Evolutionary conservation across 2,888 invertebrate species (phyloP), one percentile per base, ranked within the genome.

Genomic region (Hirtodrosophila confusa): DNA sequence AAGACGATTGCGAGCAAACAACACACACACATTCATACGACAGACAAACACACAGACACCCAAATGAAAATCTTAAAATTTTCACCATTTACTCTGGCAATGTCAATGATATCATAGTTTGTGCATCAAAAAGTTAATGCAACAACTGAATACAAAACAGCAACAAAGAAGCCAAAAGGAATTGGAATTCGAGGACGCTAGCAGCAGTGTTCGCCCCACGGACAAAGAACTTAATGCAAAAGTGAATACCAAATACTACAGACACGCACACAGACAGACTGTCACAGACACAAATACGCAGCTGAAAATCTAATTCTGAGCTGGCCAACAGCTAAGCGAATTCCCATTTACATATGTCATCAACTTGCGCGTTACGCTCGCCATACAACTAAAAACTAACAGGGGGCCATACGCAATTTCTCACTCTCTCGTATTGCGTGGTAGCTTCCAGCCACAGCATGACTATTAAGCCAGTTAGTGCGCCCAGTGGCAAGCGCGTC

Each of bases 381-480:
- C 9, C 31, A 12, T 27, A 36, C 10, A 11, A 27, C 31, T n/a
- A 3, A 17, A 17, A 17, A 24, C 17, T 17, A 29, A 5, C 6
- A 51, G 41, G 31, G 55, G 12, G 43, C 36, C 17, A 17, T 17
- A 17, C 17, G 17, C 17, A 17, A 41, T 48, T 44, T 37, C 27
- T 12, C 24, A 17, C 10, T 27, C 3, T 27, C 3, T 31, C 10
- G 11, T 23, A 33, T 60, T 73, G 51, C 48, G 55, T 67, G 55
- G 44, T 51, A 53, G 50, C 24, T 56, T 12, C 29, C 11, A 39
- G 40, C 33, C 43, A 36, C 69, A 74, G 50, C 57, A 91, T 91
- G 91, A 91, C 91, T 49, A 91, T 91, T 57, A 91, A 91, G 79
- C 92, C 91, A 62, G 84, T 91, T 17, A 83, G 80, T 67, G 80